A percentile compares a stretch with the other conserved stretches of the same genome.
phyloP scores from a whole-genome alignment of 2,888 invertebrate genomes.

The Brachypterus glaber region DNA sequence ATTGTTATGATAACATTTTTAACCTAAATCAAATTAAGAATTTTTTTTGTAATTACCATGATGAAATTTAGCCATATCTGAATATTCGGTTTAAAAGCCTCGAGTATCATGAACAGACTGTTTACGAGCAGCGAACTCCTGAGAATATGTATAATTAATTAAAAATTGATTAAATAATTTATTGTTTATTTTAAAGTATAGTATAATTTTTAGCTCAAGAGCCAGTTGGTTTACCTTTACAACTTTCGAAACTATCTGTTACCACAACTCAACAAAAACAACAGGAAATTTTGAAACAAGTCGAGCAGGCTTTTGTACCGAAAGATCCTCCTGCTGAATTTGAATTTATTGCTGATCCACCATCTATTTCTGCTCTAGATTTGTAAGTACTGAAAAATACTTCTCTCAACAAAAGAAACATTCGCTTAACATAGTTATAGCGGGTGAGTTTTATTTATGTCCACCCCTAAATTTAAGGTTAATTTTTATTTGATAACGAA shows the following conservation, averaged over 20 bases:
- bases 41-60: conserved; percentile 17
- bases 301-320: conserved; percentile 77
- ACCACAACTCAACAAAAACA: conserved; percentile 77
- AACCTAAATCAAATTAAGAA: too few species aligned
- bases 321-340: conserved; percentile 87
- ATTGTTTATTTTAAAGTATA: neutral
- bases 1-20: too few species aligned
- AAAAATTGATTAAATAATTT: neutral
- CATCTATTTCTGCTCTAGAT: conserved; percentile 95
- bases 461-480: too few species aligned
- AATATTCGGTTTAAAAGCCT: conserved; percentile 33
- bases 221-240: conserved; percentile 37
- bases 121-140: neutral
- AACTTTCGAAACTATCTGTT: conserved; percentile 50
- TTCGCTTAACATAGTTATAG: too few species aligned
- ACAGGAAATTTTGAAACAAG: conserved; percentile 78
- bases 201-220: conserved; percentile 36
- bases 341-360: conserved; percentile 94
- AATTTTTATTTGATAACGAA: neutral
- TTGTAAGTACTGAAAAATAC: conserved; percentile 66
- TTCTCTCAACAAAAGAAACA: too few species aligned
- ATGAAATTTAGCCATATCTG: conserved; percentile 38
- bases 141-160: neutral
- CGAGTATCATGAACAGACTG: conserved; percentile 32
- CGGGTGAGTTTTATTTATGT: too few species aligned